Evolutionary conservation across 2,797 vertebrate genomes (phyloP).

Genomic region (Heliangelus exortis): DNA sequence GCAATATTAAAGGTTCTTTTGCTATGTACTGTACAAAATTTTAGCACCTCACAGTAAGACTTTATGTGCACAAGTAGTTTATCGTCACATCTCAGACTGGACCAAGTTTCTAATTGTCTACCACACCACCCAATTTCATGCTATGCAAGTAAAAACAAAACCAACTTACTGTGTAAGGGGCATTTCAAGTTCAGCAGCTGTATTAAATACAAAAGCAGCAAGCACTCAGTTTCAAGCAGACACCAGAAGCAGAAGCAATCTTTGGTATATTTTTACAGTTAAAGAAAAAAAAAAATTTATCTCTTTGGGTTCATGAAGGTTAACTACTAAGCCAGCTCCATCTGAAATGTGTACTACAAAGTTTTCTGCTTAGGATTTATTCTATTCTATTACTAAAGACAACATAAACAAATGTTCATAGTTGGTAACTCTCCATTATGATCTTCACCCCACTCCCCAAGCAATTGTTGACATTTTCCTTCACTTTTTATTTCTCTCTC

Average conservation of each 20-base stretch:
- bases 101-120: not conserved
- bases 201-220: not conserved
- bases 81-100: not conserved
- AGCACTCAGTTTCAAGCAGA: not conserved
- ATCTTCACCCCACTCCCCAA: not conserved
- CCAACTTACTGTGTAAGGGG: not conserved
- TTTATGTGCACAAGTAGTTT: not conserved
- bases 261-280: not conserved
- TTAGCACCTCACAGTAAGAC: not conserved
- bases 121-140: not conserved
- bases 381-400: not conserved
- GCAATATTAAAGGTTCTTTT: not conserved
- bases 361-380: not conserved
- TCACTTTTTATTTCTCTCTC: not conserved
- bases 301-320: not conserved
- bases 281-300: not conserved
- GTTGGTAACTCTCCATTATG: not conserved
- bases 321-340: not conserved
- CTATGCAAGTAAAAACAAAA: conserved; percentile 56
- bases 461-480: not conserved
- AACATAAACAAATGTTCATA: not conserved
- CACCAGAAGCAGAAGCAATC: not conserved
- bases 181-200: conserved; percentile 47
- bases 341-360: not conserved
- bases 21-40: not conserved